Evolutionary conservation across 2,888 invertebrate genomes (phyloP).

Genomic region (Mesochorus sp.): DNA sequence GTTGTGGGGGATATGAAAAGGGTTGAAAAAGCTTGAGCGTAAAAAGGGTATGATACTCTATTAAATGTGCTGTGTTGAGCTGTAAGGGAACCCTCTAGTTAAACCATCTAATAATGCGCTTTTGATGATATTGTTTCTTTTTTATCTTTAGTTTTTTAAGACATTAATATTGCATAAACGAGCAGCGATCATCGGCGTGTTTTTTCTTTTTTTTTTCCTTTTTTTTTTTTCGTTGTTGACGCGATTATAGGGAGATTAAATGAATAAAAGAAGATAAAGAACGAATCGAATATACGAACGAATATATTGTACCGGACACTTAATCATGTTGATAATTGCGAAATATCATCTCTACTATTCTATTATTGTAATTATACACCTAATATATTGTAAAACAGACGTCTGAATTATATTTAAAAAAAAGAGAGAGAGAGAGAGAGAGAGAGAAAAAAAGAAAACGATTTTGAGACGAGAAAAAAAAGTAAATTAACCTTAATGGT

Average conservation of each 20-base stretch:
- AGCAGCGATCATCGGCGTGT: constrained; percentile 72
- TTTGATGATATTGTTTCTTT: constrained; percentile 74
- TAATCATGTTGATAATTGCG: constrained; percentile 77
- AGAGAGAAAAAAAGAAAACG: constrained; percentile 49
- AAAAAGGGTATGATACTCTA: constrained; percentile 46
- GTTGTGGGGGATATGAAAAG: constrained; percentile 25
- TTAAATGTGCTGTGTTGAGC: constrained; percentile 62
- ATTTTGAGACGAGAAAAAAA: constrained; percentile 58
- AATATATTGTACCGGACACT: constrained; percentile 75
- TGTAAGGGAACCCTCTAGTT: constrained; percentile 56
- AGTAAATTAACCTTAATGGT: neutral
- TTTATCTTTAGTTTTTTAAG: constrained; percentile 76
- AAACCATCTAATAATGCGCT: constrained; percentile 65
- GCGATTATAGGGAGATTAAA: constrained; percentile 66
- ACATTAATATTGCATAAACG: constrained; percentile 70
- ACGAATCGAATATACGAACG: constrained; percentile 67
- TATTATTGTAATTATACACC: constrained; percentile 77
- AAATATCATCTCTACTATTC: constrained; percentile 70
- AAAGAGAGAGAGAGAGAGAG: neutral
- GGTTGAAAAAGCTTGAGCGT: constrained; percentile 37
- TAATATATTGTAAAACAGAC: constrained; percentile 66
- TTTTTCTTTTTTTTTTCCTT: constrained; percentile 61
- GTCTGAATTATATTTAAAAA: constrained; percentile 53
- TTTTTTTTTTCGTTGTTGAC: constrained; percentile 70
- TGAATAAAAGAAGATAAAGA: constrained; percentile 56